Conservation (phyloP, 1,140 invertebrate species). For the Sminthurides bifidus region DNA sequence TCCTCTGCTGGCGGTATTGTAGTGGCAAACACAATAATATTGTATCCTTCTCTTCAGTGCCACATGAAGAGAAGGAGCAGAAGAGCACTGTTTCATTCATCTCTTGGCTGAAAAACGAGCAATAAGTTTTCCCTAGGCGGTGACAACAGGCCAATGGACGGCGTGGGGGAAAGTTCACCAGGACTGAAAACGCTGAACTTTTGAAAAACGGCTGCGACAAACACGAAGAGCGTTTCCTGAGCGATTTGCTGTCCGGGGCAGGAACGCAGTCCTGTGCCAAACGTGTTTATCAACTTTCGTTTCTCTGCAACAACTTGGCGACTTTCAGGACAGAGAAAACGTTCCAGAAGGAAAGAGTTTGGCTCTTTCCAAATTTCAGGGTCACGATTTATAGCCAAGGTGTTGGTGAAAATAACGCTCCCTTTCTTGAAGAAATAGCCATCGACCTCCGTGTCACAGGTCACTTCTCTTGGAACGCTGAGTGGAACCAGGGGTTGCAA, state of each 20-base stretch:
- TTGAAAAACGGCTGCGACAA: neutral
- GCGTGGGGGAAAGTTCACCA: no score
- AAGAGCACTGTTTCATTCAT: no score
- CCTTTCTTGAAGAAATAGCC: neutral
- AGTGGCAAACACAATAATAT: no score
- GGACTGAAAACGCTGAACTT: no score
- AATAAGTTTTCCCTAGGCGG: no score
- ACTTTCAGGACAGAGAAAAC: neutral
- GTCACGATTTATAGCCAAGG: neutral
- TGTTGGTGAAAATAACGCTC: neutral
- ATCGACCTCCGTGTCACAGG: neutral
- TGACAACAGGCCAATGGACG: no score
- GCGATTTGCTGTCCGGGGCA: neutral
- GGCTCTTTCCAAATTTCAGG: no score
- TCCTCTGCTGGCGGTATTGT: no score
- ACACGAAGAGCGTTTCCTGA: neutral
- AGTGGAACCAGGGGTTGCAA: neutral
- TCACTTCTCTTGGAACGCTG: neutral
- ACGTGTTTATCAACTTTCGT: neutral
- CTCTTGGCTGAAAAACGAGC: no score
- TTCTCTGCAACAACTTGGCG: neutral
- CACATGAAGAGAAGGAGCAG: no score
- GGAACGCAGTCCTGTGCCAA: neutral
- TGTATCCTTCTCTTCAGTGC: no score
- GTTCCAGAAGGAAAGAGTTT: neutral